phyloP scores from a whole-genome alignment of 2,888 invertebrate species.

The Pocota personata region DNA sequence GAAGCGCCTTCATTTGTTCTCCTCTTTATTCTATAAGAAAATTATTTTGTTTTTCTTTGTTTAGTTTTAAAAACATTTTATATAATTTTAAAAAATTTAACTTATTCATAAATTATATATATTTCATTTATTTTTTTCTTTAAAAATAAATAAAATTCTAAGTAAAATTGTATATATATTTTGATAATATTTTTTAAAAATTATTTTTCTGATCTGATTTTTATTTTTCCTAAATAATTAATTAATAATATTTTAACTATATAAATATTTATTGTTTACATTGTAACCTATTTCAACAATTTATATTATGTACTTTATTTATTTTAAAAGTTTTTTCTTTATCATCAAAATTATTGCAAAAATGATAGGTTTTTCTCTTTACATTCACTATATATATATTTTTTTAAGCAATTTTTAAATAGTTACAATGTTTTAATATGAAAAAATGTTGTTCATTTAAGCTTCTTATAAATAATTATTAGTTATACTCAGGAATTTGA shows the following conservation, averaged over 20 bases:
- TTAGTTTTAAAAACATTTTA: conserved; percentile 37
- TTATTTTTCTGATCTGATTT: background rate
- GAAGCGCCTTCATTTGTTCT: conserved; percentile 42
- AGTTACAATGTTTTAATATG: background rate
- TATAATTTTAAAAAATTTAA: conserved; percentile 41
- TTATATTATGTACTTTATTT: conserved; percentile 9
- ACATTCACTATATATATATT: conserved; percentile 1
- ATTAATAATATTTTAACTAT: conserved; percentile 49
- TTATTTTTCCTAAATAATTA: conserved; percentile 29
- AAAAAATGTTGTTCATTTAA: background rate
- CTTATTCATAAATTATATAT: conserved; percentile 32
- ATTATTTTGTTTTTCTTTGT: conserved; percentile 14
- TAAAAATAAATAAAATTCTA: conserved; percentile 33
- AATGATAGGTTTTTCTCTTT: background rate
- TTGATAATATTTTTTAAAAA: conserved; percentile 3
- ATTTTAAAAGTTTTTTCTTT: background rate
- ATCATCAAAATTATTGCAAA: conserved; percentile 18
- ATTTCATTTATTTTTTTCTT: conserved; percentile 29
- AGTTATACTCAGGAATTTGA: conserved; percentile 62
- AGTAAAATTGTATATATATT: conserved; percentile 22
- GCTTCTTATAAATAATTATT: conserved; percentile 36
- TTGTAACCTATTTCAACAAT: conserved; percentile 23
- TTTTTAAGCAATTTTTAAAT: conserved; percentile 1
- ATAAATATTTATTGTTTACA: conserved; percentile 62
- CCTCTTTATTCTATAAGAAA: conserved; percentile 28